Evolutionary conservation across 2,888 invertebrate genomes (phyloP), one percentile per base, ranked within the genome.

Genomic region (Gortyna flavago): DNA sequence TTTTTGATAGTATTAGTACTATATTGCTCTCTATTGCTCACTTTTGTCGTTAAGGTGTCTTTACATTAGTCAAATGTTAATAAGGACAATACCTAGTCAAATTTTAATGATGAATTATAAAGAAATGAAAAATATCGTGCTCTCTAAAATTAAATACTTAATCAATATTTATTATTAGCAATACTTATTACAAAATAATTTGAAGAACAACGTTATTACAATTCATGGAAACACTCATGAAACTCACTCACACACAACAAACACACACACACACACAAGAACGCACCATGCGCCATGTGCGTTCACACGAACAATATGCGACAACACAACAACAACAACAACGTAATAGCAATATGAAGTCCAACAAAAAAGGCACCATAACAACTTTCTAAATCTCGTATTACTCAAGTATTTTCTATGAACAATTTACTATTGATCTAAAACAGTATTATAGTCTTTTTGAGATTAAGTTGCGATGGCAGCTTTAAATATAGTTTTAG

Each of bases 1-100:
- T 82, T 84, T 84, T 84, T 81, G 35, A 73, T 84, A 77, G 69
- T 77, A 48, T 41, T 80, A 62, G 35, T 68, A 65, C 67, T 35
- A 65, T 81, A 72, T 81, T 81, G 74, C 77, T 75, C 84, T 81
- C 72, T 85, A 66, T 70, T 75, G 9, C 16, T 54, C 25, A 18
- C 44, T 70, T 21, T 61, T 64, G 5, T 21, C 25, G 62, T 70
- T 72, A 69, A 9, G 62, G 70, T 75, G 72, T 38, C 62, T 70
- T 65, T 54, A n/a, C 8, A n/a, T 8, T 67, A 35, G 0, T 77
- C 1, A 51, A 35, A 6, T 51, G 2, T 16, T 68, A 32, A 57
- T 16, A 41, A 32, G 18, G 2, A 48, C 1, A 57, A 51, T 25
- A 62, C 32, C 6, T n/a, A n/a, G 35, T 68, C 9, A 35, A 18